phyloP scores from a whole-genome alignment of 37 sponge, comb jelly and placozoan genomes.

The Theonella swinhoei region DNA sequence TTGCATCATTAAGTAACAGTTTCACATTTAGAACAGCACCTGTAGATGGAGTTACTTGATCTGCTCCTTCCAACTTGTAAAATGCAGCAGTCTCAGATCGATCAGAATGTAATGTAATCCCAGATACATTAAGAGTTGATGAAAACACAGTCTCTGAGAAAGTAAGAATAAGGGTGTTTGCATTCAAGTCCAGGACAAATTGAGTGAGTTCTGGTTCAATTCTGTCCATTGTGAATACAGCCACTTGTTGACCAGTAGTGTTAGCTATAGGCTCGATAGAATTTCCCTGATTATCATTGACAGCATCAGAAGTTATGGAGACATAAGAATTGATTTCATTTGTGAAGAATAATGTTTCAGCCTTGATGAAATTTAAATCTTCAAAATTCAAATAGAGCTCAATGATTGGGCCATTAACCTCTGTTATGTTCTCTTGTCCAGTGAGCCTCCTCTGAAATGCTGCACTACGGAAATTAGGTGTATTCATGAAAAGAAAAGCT shows the following conservation, averaged over 20 bases:
- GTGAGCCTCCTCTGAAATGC: slow-evolving; percentile 41
- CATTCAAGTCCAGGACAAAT: slow-evolving; percentile 78
- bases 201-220: slow-evolving; percentile 54
- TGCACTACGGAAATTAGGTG: slow-evolving; percentile 76
- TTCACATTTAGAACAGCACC: slow-evolving; percentile 45
- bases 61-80: slow-evolving; percentile 29
- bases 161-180: slow-evolving; percentile 66
- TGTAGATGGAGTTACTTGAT: slow-evolving; percentile 34
- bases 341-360: slow-evolving; percentile 72
- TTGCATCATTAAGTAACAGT: slow-evolving; percentile 45
- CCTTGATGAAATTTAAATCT: slow-evolving; percentile 83
- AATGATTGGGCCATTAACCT: slow-evolving; percentile 45
- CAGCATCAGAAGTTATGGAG: slow-evolving; percentile 56
- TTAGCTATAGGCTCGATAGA: slow-evolving; percentile 57
- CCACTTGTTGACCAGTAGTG: slow-evolving; percentile 57
- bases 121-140: slow-evolving; percentile 21
- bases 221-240: slow-evolving; percentile 43
- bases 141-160: slow-evolving; percentile 87
- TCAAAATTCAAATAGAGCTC: slow-evolving; percentile 47
- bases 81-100: slow-evolving; percentile 10
- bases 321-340: slow-evolving; percentile 83
- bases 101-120: slow-evolving; percentile 54
- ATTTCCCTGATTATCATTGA: slow-evolving; percentile 75
- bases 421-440: slow-evolving; percentile 51
- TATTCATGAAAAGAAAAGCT: slow-evolving; percentile 74